Conservation (phyloP, 1,140 invertebrate species). For the Globodera rostochiensis region DNA sequence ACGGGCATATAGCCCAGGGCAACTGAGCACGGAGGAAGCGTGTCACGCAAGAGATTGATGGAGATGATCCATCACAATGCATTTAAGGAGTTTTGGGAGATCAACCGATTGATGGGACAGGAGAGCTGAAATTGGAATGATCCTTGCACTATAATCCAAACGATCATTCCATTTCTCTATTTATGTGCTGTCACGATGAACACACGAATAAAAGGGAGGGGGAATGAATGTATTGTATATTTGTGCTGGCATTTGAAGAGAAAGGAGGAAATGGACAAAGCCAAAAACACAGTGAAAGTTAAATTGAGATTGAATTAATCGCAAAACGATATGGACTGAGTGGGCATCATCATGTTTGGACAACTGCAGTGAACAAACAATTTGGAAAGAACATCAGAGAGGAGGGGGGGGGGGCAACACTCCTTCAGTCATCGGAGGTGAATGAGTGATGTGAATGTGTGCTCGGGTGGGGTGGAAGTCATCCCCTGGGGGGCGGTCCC, state of each 20-base stretch:
- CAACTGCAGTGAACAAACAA: not conserved
- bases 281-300: not conserved
- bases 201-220: no score
- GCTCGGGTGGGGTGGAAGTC: not conserved
- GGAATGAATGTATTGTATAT: no score
- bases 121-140: no score
- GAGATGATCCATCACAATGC: no score
- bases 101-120: no score
- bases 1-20: no score
- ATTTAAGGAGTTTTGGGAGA: no score
- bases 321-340: not conserved
- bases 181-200: no score
- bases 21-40: no score
- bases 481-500: not conserved
- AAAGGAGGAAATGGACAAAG: not conserved
- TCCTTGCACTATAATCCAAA: no score
- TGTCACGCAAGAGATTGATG: no score
- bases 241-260: not conserved
- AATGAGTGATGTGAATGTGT: not conserved
- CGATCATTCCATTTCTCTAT: no score
- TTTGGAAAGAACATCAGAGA: not conserved
- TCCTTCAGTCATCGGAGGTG: not conserved
- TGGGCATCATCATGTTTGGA: not conserved
- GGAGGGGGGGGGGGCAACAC: not conserved
- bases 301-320: conserved; percentile 1